Evolutionary conservation across 2,797 vertebrate species (phyloP).

Genomic region (Zalophus californianus): DNA sequence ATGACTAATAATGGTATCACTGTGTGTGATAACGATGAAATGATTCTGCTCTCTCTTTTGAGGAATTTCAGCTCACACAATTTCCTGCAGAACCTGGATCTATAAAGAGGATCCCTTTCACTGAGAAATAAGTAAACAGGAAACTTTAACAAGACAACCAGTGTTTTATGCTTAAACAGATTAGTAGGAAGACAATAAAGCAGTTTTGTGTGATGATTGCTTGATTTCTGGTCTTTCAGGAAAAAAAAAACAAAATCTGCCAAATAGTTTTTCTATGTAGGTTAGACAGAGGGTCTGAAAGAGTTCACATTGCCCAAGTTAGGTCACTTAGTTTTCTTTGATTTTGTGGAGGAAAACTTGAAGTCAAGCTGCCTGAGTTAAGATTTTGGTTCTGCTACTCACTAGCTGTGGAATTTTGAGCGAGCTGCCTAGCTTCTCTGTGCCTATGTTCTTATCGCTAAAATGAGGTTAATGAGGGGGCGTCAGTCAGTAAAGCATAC

Average conservation of each 20-base stretch:
- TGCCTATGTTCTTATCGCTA: neutral
- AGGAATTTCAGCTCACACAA: conserved; percentile 34
- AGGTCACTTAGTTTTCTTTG: neutral
- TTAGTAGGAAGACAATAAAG: conserved; percentile 20
- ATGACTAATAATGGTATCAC: neutral
- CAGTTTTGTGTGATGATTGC: conserved; percentile 48
- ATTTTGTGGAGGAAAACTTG: conserved; percentile 6
- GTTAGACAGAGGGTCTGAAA: neutral
- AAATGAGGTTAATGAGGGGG: neutral
- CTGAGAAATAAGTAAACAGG: conserved; percentile 56
- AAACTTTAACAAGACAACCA: conserved; percentile 55
- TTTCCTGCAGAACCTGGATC: neutral
- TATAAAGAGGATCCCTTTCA: conserved; percentile 40
- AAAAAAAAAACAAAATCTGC: neutral
- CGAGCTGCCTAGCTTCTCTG: neutral
- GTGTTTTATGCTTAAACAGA: conserved; percentile 37
- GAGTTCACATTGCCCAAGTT: neutral
- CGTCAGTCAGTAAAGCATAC: neutral
- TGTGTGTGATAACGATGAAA: neutral
- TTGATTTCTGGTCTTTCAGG: conserved; percentile 62
- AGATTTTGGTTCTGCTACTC: neutral
- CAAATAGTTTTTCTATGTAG: neutral
- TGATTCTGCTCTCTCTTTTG: neutral
- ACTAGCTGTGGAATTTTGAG: neutral
- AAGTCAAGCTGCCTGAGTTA: neutral